Evolutionary conservation across 2,113 vertebrate genomes (phyloP), one percentile per base, ranked within the genome.

Genomic region (Lepidiolamprologus cunningtoni): DNA sequence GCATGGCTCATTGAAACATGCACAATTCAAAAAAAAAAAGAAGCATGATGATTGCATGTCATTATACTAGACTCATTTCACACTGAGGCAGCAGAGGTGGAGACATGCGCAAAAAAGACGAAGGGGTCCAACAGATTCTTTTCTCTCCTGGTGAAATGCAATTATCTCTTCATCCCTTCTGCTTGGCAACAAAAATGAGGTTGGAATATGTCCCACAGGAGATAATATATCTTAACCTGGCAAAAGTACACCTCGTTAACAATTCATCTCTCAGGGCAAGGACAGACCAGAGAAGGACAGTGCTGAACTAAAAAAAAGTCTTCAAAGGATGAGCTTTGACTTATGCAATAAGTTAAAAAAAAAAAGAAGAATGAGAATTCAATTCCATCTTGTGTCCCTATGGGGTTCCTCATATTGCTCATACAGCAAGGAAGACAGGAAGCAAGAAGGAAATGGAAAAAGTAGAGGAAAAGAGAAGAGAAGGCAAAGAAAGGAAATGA

Each of bases 181-280:
- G 55, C 53, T 66, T 47, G 55, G 79, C 52, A 80, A 82, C 81
- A 84, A 83, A 88, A 91, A 86, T 88, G 55, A 89, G 83, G 50
- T 50, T 87, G 79, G 47, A 47, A 55, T 71, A 80, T 52, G 52
- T 80, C 88, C 84, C 61, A 79, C 85, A 68, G 80, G 55, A 81
- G 45, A 86, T 84, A 82, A 90, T 42, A 76, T 53, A 84, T 86
- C 79, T 86, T 86, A 84, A 86, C 82, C 82, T 89, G 81, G 81
- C 54, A 76, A 87, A 89, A 82, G 80, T 47, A 84, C 58, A 86
- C 53, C 58, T 89, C 82, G 76, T 92, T 92, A 88, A 81, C 81
- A 88, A 86, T 87, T 81, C 57, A 63, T 89, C 28, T 89, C 35
- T 28, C 16, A 52, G 31, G 66, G 66, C 58, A 86, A 89, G 76